Conservation (phyloP, 2,113 vertebrate species). For the Cephalopterus ornatus region DNA sequence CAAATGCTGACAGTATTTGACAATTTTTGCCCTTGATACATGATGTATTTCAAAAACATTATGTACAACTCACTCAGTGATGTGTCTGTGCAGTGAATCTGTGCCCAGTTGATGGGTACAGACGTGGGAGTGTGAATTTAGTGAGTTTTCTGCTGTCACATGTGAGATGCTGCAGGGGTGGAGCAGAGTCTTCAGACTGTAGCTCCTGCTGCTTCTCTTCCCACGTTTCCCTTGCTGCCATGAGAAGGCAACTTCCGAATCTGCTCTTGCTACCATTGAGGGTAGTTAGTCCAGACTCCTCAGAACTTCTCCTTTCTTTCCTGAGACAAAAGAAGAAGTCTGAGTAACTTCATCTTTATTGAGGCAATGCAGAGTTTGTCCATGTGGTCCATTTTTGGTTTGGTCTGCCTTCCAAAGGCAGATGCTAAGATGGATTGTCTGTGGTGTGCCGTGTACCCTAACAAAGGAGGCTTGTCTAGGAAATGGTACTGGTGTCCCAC, state of each 20-base stretch:
- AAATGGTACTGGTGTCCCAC: not conserved
- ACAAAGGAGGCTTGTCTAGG: not conserved
- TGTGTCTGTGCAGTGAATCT: not conserved
- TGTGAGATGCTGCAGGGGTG: not conserved
- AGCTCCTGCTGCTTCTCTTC: not conserved
- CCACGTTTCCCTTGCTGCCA: fast-evolving
- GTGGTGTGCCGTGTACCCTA: not conserved
- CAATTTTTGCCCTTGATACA: not conserved
- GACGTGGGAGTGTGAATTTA: not conserved
- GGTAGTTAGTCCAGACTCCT: not conserved
- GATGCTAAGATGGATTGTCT: not conserved
- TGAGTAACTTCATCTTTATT: not conserved
- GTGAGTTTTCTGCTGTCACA: not conserved
- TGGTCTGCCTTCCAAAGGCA: not conserved
- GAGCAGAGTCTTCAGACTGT: not conserved
- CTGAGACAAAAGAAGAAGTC: not conserved
- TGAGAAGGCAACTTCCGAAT: not conserved
- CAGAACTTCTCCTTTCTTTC: not conserved
- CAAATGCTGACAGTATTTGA: not conserved
- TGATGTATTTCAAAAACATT: not conserved
- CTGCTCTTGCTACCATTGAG: not conserved
- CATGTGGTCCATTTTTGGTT: not conserved
- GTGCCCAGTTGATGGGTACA: not conserved
- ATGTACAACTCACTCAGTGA: not conserved
- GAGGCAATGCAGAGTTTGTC: not conserved